Conservation (phyloP, 30 jellyfish, hydroid and myxozoan genomes). For the Clytia hemisphaerica region DNA sequence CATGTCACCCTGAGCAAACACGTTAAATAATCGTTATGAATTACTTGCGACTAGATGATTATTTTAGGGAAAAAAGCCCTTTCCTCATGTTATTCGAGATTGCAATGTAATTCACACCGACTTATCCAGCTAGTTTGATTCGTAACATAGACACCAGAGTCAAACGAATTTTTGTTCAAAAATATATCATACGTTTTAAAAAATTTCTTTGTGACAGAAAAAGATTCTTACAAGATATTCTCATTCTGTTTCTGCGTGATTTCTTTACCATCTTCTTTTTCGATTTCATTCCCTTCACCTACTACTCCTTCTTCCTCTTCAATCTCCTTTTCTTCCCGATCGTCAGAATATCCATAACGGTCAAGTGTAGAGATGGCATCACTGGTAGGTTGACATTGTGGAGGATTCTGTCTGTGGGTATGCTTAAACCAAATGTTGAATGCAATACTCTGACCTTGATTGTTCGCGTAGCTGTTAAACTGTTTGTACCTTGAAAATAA, state of each 20-base stretch:
- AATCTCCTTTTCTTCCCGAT: background rate
- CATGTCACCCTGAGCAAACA: too few relatives aligned
- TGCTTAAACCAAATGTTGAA: slow-evolving; percentile 8
- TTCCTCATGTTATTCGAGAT: too few relatives aligned
- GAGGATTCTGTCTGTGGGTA: background rate
- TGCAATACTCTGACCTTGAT: slow-evolving; percentile 7
- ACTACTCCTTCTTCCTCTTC: too few relatives aligned
- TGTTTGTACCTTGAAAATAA: slow-evolving; percentile 6
- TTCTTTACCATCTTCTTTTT: too few relatives aligned
- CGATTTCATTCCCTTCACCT: too few relatives aligned
- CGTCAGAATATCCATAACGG: background rate
- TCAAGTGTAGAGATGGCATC: background rate
- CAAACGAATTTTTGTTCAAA: background rate
- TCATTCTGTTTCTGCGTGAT: too few relatives aligned
- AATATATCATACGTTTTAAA: background rate
- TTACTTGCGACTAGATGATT: too few relatives aligned
- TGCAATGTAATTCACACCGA: too few relatives aligned
- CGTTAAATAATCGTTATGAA: too few relatives aligned
- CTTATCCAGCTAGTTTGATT: background rate
- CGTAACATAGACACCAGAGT: background rate
- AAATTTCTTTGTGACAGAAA: too few relatives aligned
- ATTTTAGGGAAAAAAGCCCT: too few relatives aligned
- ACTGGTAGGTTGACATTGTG: background rate
- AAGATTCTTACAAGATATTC: too few relatives aligned
- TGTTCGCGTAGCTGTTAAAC: slow-evolving; percentile 3